phyloP scores from a whole-genome alignment of 2,888 invertebrate genomes.

The Cerastis leucographa region DNA sequence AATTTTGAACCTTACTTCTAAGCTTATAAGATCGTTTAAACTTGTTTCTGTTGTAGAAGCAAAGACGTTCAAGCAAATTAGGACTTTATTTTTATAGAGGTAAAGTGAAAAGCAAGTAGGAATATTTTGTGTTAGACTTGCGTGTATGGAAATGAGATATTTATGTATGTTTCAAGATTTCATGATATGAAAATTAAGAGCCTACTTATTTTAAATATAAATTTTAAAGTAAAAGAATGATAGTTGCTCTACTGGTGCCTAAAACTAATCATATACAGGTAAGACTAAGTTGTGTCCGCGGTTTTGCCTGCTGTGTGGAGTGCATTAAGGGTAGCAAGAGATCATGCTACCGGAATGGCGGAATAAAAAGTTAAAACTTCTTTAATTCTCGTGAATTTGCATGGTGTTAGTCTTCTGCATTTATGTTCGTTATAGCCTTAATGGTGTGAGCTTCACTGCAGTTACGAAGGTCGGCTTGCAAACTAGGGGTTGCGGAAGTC shows the following conservation, averaged over 20 bases:
- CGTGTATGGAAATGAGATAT: slow-evolving; percentile 41
- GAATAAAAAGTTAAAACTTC: too few relatives aligned
- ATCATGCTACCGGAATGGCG: too few relatives aligned
- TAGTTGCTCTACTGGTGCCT: too few relatives aligned
- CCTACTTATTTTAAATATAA: neutral
- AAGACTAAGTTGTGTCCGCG: too few relatives aligned
- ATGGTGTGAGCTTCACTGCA: slow-evolving; percentile 43
- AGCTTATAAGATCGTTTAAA: neutral
- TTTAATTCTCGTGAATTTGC: neutral
- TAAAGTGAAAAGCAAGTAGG: slow-evolving; percentile 8
- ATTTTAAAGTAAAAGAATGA: too few relatives aligned
- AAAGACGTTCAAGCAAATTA: neutral
- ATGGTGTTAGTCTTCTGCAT: slow-evolving; percentile 5
- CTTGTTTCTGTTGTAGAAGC: neutral
- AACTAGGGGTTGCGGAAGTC: slow-evolving; percentile 29
- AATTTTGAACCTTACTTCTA: slow-evolving; percentile 8
- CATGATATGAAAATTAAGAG: slow-evolving; percentile 6
- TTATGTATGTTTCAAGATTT: slow-evolving; percentile 34
- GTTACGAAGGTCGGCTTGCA: slow-evolving; percentile 43
- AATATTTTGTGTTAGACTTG: slow-evolving; percentile 21
- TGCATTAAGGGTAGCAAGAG: too few relatives aligned
- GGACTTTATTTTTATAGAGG: neutral
- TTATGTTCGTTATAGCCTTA: neutral
- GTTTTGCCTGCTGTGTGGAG: too few relatives aligned
- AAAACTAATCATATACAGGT: too few relatives aligned